phyloP scores from a whole-genome alignment of 2,797 vertebrate genomes.

The Coregonus ussuriensis region DNA sequence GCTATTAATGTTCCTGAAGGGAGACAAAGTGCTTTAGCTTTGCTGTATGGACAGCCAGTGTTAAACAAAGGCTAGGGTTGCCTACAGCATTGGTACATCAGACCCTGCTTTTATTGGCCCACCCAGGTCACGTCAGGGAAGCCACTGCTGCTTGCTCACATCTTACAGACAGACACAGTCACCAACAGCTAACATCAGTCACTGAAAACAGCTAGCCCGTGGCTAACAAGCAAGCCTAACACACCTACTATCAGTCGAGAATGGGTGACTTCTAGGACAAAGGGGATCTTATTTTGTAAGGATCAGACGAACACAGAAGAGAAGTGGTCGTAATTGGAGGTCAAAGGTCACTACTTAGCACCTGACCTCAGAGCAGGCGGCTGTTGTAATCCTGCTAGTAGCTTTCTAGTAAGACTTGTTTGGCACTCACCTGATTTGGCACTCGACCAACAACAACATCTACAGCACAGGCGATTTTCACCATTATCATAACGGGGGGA shows the following conservation, averaged over 20 bases:
- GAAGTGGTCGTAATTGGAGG: constrained; percentile 2
- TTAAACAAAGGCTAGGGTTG: background rate
- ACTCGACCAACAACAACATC: background rate
- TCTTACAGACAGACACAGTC: background rate
- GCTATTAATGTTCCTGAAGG: background rate
- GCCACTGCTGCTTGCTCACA: background rate
- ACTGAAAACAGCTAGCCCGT: background rate
- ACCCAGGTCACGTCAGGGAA: background rate
- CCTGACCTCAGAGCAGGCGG: background rate
- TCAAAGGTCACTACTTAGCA: background rate
- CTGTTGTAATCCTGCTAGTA: background rate
- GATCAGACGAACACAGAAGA: background rate
- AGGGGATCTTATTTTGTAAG: background rate
- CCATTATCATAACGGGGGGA: background rate
- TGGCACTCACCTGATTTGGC: background rate
- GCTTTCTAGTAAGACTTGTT: background rate
- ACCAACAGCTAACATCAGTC: background rate
- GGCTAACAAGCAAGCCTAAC: background rate
- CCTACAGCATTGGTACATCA: background rate
- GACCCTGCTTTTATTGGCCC: background rate
- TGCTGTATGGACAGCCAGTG: background rate
- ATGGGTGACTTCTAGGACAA: background rate
- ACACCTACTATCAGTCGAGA: background rate
- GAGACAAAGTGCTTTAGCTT: background rate
- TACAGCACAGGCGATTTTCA: background rate